These are phyloP conservation scores for Cerceris ruficornis DNA, from an alignment of 2,888 invertebrate genomes.

Conservation along the genomic window DNA sequence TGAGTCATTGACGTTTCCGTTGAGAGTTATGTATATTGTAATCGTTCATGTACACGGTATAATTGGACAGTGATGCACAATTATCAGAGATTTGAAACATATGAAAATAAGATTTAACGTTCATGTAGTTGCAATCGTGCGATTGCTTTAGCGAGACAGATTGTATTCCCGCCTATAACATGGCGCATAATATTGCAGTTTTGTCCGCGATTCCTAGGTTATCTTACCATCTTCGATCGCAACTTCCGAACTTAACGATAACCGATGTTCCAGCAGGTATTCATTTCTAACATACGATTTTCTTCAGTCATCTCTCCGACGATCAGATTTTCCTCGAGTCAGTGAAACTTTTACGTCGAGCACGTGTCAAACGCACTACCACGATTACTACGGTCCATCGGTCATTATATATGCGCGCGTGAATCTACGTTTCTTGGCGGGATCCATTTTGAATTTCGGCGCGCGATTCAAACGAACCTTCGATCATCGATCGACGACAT, in stretches of 20 bases:
- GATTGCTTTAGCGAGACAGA: constrained; percentile 7
- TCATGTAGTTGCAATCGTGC: neutral
- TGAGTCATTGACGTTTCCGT: too few relatives aligned
- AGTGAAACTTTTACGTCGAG: constrained; percentile 39
- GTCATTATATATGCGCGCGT: constrained; percentile 40
- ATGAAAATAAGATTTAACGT: neutral
- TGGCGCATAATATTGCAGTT: constrained; percentile 66
- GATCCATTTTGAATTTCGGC: constrained; percentile 27
- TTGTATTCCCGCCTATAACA: constrained; percentile 42
- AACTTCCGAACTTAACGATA: constrained; percentile 72
- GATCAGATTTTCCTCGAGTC: constrained; percentile 12
- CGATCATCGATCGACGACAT: neutral
- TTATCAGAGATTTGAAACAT: neutral
- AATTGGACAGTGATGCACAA: neutral
- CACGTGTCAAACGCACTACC: constrained; percentile 52
- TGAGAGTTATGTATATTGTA: too few relatives aligned
- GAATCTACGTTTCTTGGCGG: constrained; percentile 29
- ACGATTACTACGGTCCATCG: constrained; percentile 22
- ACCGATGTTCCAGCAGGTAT: constrained; percentile 73
- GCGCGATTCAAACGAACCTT: constrained; percentile 13
- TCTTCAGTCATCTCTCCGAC: constrained; percentile 9
- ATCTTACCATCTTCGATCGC: constrained; percentile 68
- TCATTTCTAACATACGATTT: constrained; percentile 23
- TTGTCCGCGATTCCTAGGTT: constrained; percentile 74
- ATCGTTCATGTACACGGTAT: too few relatives aligned